A percentile compares a stretch with the other conserved stretches of the same genome.
phyloP scores from a whole-genome alignment of 2,113 vertebrate genomes.

The Shinisaurus crocodilurus region DNA sequence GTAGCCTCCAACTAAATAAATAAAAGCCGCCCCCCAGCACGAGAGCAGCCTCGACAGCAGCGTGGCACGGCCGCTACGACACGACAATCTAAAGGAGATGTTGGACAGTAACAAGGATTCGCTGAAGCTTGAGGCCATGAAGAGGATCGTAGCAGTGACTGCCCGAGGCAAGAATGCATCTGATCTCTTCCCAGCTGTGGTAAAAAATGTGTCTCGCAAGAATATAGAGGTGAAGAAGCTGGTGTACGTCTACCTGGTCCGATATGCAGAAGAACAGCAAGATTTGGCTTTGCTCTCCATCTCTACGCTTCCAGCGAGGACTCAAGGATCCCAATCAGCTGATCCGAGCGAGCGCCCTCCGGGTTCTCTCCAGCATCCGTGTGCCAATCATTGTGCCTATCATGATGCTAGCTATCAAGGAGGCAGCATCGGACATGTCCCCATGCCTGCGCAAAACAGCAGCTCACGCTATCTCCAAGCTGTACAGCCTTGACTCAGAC shows the following conservation, averaged over 20 bases:
- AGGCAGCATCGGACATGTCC: constrained; percentile 97
- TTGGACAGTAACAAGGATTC: constrained; percentile 99
- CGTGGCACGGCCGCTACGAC: too few species aligned
- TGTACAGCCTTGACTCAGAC: constrained; percentile 96
- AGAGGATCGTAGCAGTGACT: constrained; percentile 97
- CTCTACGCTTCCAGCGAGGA: constrained; percentile 96
- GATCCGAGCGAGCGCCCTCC: constrained; percentile 93
- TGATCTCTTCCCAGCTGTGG: constrained; percentile 96
- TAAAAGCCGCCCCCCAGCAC: too few species aligned
- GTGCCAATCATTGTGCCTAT: constrained; percentile 98
- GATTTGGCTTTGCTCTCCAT: constrained; percentile 97
- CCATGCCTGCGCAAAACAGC: constrained; percentile 97
- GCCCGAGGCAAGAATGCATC: constrained; percentile 97
- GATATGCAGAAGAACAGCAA: constrained; percentile 97
- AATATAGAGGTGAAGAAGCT: constrained; percentile 99
- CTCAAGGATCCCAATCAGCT: constrained; percentile 99
- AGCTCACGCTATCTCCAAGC: constrained; percentile 95
- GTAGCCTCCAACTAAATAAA: not conserved
- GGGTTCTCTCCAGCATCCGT: constrained; percentile 96
- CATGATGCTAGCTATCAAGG: constrained; percentile 99
- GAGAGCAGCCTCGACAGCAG: too few species aligned
- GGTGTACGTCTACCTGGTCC: constrained; percentile 97
- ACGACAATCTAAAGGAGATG: constrained; percentile 99
- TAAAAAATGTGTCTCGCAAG: constrained; percentile 98
- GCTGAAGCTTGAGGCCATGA: constrained; percentile 98